These are phyloP conservation scores for Acanthopleura granulata DNA, from an alignment of 2,888 invertebrate genomes.

Conservation along the genomic window DNA sequence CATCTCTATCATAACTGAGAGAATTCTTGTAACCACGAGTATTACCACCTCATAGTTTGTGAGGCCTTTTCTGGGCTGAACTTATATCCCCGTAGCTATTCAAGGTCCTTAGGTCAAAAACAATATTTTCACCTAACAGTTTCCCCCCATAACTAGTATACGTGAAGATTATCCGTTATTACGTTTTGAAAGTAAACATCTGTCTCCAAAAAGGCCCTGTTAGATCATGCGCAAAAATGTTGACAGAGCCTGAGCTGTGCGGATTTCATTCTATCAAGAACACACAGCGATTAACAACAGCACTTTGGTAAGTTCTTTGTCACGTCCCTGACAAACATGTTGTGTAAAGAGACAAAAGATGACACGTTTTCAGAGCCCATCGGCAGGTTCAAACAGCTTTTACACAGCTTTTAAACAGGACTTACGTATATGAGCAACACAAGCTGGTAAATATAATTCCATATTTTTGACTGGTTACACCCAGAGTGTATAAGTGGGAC, in stretches of 20 bases:
- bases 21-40: neutral
- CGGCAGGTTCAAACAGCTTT: neutral
- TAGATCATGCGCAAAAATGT: neutral
- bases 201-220: neutral
- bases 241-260: neutral
- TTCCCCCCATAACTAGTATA: neutral
- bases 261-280: neutral
- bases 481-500: too few species aligned
- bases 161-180: neutral
- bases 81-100: neutral
- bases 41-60: neutral
- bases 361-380: neutral
- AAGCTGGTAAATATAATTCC: too few species aligned
- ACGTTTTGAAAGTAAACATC: neutral
- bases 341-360: neutral
- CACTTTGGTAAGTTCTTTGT: constrained; percentile 2
- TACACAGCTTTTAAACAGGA: too few species aligned
- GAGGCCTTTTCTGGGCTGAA: neutral
- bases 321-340: neutral
- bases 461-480: too few species aligned
- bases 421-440: too few species aligned
- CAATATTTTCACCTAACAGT: too few species aligned
- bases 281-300: constrained; percentile 7
- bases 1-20: neutral
- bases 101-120: too few species aligned